Base-by-base conservation (phyloP, 2,797 vertebrate species). In the Eidolon dupreanum region DNA sequence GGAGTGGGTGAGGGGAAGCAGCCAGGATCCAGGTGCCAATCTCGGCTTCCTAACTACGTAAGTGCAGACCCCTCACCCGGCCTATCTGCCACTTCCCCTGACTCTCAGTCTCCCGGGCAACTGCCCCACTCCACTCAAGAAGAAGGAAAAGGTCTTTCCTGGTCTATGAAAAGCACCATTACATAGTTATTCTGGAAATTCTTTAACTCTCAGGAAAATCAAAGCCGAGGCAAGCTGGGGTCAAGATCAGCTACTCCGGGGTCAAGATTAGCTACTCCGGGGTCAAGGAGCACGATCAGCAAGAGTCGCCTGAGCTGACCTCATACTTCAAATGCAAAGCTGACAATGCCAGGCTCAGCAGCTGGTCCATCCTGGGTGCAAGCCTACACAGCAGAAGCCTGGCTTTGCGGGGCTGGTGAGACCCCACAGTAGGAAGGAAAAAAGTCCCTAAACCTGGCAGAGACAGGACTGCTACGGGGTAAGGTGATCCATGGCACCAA, bases 171-270 rank as follows among this genome's bases (percentile, higher is more conserved):
- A 96, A 85, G 43, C 28, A 7, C 24, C 10, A 2, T 46, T 10
- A 66, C 22, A 12, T 0, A 20, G 65, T 9, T 70, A 49, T n/a
- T 49, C 70, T 66, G 59, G 41, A 78, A 53, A 88, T 68, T 43
- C 36, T 85, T 57, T 33, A 57, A 33, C 41, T 74, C 75, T 82
- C 46, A 63, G 71, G 86, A 96, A 96, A 63, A 84, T 59, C 43
- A 78, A 86, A 91, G 38, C 87, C 24, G 70, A n/a, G 31, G 4
- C 10, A 53, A 61, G 65, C 0, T 55, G 68, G 20, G 46, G n/a
- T 71, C 59, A 81, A 59, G 43, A 83, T 4, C 13, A 19, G 38
- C 17, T 31, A 28, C 68, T 63, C 46, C 5, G 24, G 28, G 51
- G 31, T 70, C 57, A 79, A 63, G 41, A 81, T 5, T 9, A 16